Evolutionary conservation across 1,140 invertebrate species (phyloP), one percentile per base, ranked within the genome.

Genomic region (Ericerus pela): DNA sequence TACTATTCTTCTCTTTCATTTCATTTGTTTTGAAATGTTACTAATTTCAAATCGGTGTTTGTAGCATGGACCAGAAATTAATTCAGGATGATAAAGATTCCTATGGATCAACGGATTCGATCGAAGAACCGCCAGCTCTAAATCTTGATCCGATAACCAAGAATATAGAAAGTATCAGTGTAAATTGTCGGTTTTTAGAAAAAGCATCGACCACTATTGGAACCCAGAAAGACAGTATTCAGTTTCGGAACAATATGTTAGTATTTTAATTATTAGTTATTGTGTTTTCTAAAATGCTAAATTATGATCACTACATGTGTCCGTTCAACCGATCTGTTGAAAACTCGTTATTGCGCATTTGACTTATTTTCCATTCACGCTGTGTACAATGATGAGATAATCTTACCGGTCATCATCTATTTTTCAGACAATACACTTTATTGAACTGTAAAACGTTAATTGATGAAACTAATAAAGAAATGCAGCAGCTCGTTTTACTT

Each of bases 131-230:
- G 22, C 26, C 41, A 10, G 26, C 20, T 47, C 26, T 24, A 24
- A 47, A 47, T 47, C 26, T 22, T 24, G 41, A 47, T 47, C 12
- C 41, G 14, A 84, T 88, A 57, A 83, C 79, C 1, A 79, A 82
- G 51, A 87, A 87, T 68, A 80, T 89, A 57, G 85, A 79, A 63
- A 78, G 79, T 0, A 81, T 89, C 41, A 84, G 84, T 63, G 74
- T 74, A 38, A 82, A 77, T 60, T 77, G 79, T 65, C 75, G 76
- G 61, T 75, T 75, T 5, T 69, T 92, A 59, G 84, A 88, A 64
- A 79, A 78, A 66, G 78, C 81, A 60, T 73, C 81, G 56, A 85
- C 83, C 65, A 75, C 76, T 54, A 78, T 91, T 63, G 86, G 86
- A 41, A 84, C 84, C 5, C 72, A 75, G 20, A 81, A 79, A 66